A percentile compares a stretch with the other conserved stretches of the same genome.
These are phyloP conservation scores for Caenorhabditis remanei DNA, from an alignment of 1,140 invertebrate species.

Conservation along the genomic window DNA sequence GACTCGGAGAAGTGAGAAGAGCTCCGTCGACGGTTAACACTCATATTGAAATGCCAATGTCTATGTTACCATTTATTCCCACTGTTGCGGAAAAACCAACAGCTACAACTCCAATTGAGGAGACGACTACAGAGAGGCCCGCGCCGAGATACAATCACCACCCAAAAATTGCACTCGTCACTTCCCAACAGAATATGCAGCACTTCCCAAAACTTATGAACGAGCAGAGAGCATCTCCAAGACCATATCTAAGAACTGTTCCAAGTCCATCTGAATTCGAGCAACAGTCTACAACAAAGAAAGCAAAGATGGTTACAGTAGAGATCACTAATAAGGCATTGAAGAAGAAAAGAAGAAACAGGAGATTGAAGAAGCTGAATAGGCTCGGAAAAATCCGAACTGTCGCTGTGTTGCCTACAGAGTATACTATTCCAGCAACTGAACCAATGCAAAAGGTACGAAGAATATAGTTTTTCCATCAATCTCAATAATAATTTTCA, in stretches of 20 bases:
- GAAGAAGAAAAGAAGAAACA: constrained; percentile 49
- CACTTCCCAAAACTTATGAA: constrained; percentile 42
- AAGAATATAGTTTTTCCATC: background rate
- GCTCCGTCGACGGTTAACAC: constrained; percentile 28
- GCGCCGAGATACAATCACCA: background rate
- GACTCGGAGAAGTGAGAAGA: constrained; percentile 18
- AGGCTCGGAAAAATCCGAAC: constrained; percentile 23
- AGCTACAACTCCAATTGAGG: background rate
- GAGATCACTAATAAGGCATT: constrained; percentile 22
- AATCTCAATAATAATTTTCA: background rate
- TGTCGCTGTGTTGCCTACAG: background rate
- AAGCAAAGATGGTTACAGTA: constrained; percentile 25
- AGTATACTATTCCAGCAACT: constrained; percentile 26
- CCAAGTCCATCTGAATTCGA: constrained; percentile 19
- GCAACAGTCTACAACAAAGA: background rate
- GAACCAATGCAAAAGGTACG: constrained; percentile 41
- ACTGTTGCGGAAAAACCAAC: background rate
- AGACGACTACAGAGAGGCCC: background rate
- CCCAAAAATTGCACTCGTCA: constrained; percentile 24
- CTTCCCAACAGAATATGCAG: constrained; percentile 32
- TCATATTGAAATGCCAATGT: constrained; percentile 51
- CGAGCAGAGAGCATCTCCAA: constrained; percentile 25
- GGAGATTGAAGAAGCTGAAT: constrained; percentile 45
- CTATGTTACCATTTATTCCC: constrained; percentile 35
- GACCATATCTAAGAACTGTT: constrained; percentile 29